Evolutionary conservation across 2,888 invertebrate species (phyloP).

Genomic region (Ectemnius cavifrons): DNA sequence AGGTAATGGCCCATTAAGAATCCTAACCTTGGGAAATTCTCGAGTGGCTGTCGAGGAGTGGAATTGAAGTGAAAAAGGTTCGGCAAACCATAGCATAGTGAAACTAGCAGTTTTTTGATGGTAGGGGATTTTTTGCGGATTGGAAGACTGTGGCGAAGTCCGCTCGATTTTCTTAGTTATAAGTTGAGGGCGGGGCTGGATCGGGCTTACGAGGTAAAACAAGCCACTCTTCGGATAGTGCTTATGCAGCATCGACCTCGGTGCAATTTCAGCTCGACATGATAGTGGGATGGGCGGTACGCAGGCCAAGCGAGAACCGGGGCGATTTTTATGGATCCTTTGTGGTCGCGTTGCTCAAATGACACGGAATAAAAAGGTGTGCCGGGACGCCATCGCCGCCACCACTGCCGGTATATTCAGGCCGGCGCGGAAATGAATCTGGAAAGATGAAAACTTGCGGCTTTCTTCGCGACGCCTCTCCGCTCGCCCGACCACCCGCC

Average conservation of each 20-base stretch:
- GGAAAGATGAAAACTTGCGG: neutral
- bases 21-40: too few species aligned
- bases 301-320: constrained; percentile 20
- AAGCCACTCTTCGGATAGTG: constrained; percentile 1
- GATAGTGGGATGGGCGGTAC: constrained; percentile 7
- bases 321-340: constrained; percentile 31
- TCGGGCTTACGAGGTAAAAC: constrained; percentile 6
- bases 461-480: neutral
- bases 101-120: too few species aligned
- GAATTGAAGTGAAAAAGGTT: too few species aligned
- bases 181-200: neutral
- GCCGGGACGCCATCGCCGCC: too few species aligned
- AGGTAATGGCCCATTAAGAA: too few species aligned
- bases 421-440: neutral
- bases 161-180: neutral
- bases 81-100: too few species aligned
- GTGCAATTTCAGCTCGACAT: constrained; percentile 47
- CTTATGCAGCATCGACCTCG: constrained; percentile 52
- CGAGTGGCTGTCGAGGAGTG: too few species aligned
- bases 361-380: neutral
- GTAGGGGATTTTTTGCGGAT: neutral
- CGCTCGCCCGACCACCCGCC: too few species aligned
- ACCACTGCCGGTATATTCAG: neutral
- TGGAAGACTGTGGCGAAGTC: neutral
- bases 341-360: constrained; percentile 6